Evolutionary conservation across 2,888 invertebrate genomes (phyloP).

Genomic region (Miltochrista miniata): DNA sequence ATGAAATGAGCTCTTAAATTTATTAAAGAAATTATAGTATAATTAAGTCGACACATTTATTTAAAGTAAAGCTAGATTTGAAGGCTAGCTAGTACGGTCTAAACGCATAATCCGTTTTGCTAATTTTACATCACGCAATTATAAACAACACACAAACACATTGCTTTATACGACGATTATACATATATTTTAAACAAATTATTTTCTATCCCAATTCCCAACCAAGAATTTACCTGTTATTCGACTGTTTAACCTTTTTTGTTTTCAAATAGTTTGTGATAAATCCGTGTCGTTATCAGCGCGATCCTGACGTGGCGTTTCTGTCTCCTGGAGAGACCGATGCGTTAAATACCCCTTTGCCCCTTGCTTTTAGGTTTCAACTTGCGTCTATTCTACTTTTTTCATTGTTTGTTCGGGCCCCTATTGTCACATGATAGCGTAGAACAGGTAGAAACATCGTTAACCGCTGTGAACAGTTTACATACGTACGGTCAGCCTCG

Average conservation of each 20-base stretch:
- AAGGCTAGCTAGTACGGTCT: too few species aligned
- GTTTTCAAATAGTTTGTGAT: not conserved
- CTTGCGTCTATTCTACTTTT: not conserved
- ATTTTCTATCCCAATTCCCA: too few species aligned
- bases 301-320: not conserved
- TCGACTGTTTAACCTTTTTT: not conserved
- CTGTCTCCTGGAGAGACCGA: not conserved
- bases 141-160: too few species aligned
- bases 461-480: not conserved
- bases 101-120: too few species aligned
- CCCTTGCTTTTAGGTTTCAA: not conserved
- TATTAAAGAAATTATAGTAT: too few species aligned
- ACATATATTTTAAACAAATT: not conserved
- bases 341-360: not conserved
- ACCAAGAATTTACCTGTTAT: too few species aligned
- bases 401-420: not conserved
- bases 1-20: too few species aligned
- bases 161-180: too few species aligned
- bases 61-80: too few species aligned
- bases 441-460: not conserved
- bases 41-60: too few species aligned
- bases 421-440: not conserved
- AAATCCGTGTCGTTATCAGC: not conserved
- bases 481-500: too few species aligned
- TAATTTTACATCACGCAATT: too few species aligned